phyloP scores from a whole-genome alignment of 2,888 invertebrate species.

The Druceiella hillmani region DNA sequence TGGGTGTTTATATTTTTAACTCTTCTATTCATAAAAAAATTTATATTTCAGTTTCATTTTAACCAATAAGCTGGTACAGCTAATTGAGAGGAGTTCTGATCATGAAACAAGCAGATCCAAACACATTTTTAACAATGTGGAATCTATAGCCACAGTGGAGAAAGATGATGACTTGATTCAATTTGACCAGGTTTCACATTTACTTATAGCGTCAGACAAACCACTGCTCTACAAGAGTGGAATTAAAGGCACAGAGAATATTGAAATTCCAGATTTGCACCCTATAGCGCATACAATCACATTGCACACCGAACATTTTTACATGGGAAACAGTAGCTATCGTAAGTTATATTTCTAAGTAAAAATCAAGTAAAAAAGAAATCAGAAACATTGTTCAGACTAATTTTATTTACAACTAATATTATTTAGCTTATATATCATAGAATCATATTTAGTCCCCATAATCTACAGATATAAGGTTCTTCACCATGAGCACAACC shows the following conservation, averaged over 20 bases:
- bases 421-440: too few species aligned
- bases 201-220: conserved; percentile 58
- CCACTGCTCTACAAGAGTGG: conserved; percentile 52
- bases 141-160: conserved; percentile 52
- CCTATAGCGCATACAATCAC: conserved; percentile 72
- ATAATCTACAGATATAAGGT: too few species aligned
- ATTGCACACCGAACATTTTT: conserved; percentile 58
- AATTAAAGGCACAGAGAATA: conserved; percentile 44
- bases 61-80: conserved; percentile 58
- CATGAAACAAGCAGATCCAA: conserved; percentile 49
- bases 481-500: too few species aligned
- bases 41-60: conserved; percentile 56
- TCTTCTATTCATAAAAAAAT: too few species aligned
- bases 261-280: conserved; percentile 63
- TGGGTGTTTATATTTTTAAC: background rate
- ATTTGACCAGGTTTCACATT: conserved; percentile 60
- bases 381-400: conserved; percentile 17
- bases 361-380: conserved; percentile 9
- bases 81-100: conserved; percentile 61
- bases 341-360: conserved; percentile 55
- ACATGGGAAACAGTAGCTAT: conserved; percentile 56
- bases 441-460: too few species aligned
- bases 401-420: too few species aligned
- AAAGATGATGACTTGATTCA: conserved; percentile 58
- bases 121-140: conserved; percentile 54